Evolutionary conservation across 2,888 invertebrate genomes (phyloP).

Genomic region (Spodoptera picta): DNA sequence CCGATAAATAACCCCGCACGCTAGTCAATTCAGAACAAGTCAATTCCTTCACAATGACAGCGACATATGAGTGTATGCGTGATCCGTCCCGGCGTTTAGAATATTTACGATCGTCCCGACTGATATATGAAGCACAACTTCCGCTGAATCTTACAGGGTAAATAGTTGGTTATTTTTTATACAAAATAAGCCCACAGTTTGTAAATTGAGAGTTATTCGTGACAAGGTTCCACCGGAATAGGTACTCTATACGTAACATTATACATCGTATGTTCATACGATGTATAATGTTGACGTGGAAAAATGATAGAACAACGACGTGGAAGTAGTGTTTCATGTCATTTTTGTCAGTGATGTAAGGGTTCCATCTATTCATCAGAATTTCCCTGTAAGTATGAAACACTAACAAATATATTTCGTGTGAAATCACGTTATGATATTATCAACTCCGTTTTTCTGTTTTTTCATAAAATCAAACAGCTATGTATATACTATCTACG

Average conservation of each 20-base stretch:
- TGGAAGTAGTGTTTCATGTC: not conserved
- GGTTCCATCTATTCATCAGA: no score
- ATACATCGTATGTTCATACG: no score
- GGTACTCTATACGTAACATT: no score
- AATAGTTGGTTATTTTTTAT: slow-evolving; percentile 55
- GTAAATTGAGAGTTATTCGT: slow-evolving; percentile 30
- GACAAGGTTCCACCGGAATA: not conserved
- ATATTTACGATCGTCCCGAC: slow-evolving; percentile 78
- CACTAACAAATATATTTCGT: no score
- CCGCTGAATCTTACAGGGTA: slow-evolving; percentile 66
- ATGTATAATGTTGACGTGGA: not conserved
- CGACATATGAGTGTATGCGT: slow-evolving; percentile 58
- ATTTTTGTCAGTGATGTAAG: not conserved
- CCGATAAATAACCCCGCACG: slow-evolving; percentile 14
- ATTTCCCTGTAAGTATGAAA: no score
- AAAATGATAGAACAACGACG: not conserved
- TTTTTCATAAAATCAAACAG: no score
- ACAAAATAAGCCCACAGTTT: slow-evolving; percentile 31
- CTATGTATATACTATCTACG: no score
- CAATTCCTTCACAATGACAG: slow-evolving; percentile 47
- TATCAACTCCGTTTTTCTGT: no score
- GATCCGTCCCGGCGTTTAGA: slow-evolving; percentile 61
- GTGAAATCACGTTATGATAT: no score
- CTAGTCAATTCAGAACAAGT: slow-evolving; percentile 50
- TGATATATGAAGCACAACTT: slow-evolving; percentile 81